Evolutionary conservation across 2,113 vertebrate species (phyloP), one percentile per base, ranked within the genome.

Genomic region (Aptenodytes patagonicus): DNA sequence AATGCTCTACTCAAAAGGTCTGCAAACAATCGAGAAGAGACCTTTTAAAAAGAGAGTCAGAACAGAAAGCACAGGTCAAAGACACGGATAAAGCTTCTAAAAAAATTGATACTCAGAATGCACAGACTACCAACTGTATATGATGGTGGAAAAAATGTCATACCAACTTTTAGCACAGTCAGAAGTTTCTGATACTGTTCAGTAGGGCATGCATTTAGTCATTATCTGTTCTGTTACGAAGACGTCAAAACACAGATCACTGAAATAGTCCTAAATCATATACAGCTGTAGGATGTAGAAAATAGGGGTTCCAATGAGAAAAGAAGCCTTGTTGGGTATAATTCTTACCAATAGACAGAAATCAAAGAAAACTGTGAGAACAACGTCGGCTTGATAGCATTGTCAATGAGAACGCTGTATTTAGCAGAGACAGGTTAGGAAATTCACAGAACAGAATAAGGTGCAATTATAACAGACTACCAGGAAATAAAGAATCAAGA

Each of bases 21-120:
- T 80, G 78, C 61, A 91, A 90, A 96, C 57, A 85, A 82, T n/a
- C 4, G 9, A 87, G 93, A 84, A 79, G 57, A 84, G 66, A 92
- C 62, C 65, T 94, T 93, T 94, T 89, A 66, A 73, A 92, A 64
- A 91, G 55, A 85, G 42, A 90, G 72, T 54, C 44, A 46, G 91
- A 90, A 88, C 73, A 90, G 75, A 75, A 91, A 94, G 84, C 75
- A 54, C 47, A 79, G 84, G 91, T 80, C 69, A 80, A 81, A 90
- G 69, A 58, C 54, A 52, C 6, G 28, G 70, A 42, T 65, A 95
- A 94, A 92, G 69, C 85, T 73, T 95, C 94, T 93, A 83, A 94
- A 96, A 96, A 83, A 94, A 79, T 55, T 68, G 65, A 78, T 94
- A 87, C 71, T 87, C 47, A 66, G 57, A 83, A 95, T 51, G 87